Conservation (phyloP, 2,888 invertebrate genomes). For the Meta bourneti region DNA sequence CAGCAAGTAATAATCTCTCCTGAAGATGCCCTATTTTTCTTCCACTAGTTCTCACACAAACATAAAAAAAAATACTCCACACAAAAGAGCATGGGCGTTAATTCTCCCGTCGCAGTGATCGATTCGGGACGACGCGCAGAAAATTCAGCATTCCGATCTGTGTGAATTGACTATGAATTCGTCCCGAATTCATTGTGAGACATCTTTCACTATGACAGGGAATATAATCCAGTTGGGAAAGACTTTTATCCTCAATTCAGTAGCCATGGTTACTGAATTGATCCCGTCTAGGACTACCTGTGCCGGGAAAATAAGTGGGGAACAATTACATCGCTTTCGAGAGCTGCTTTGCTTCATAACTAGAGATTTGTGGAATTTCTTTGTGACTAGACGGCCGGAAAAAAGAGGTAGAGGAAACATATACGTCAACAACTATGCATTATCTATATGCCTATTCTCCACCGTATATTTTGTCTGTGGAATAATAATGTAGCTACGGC, state of each 20-base stretch:
- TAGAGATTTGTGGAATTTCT: neutral
- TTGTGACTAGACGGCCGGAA: neutral
- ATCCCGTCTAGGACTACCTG: conserved; percentile 38
- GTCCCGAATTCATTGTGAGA: conserved; percentile 54
- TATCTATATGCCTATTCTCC: neutral
- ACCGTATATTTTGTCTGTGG: neutral
- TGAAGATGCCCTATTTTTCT: neutral
- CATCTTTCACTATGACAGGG: conserved; percentile 57
- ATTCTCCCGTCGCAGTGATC: conserved; percentile 44
- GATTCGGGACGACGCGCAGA: conserved; percentile 5
- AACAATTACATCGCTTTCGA: neutral
- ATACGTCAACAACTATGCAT: neutral
- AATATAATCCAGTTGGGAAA: conserved; percentile 46
- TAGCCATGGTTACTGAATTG: conserved; percentile 59
- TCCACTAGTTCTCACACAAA: neutral
- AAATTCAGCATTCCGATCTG: conserved; percentile 25
- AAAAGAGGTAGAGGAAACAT: neutral
- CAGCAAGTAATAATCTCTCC: neutral
- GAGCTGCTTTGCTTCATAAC: neutral
- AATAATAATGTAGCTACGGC: too few species aligned
- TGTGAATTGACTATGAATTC: conserved; percentile 51
- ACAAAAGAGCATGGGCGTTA: neutral
- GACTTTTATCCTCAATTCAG: conserved; percentile 52
- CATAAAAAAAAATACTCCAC: neutral
- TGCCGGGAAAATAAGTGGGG: conserved; percentile 7